Evolutionary conservation across 1,140 invertebrate genomes (phyloP).

Genomic region (Trachymyrmex septentrionalis): DNA sequence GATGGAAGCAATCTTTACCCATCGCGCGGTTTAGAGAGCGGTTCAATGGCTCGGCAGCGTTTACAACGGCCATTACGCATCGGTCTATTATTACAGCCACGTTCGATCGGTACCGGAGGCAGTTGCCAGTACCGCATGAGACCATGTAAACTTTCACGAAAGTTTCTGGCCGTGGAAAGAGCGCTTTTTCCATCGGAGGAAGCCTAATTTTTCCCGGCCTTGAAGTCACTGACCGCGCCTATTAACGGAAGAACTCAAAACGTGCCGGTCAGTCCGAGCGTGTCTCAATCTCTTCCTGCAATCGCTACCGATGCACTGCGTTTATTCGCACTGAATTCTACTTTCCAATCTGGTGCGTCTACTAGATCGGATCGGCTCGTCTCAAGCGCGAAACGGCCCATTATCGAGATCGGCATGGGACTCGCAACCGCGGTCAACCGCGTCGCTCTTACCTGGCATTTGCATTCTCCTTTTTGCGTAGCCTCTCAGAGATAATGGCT

Average conservation of each 20-base stretch:
- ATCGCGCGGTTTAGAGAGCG: neutral
- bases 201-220: slow-evolving; percentile 66
- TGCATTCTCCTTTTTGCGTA: slow-evolving; percentile 25
- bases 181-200: slow-evolving; percentile 45
- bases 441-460: slow-evolving; percentile 34
- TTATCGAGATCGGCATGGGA: slow-evolving; percentile 49
- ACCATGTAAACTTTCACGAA: slow-evolving; percentile 62
- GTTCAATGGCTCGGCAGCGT: neutral
- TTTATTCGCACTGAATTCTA: slow-evolving; percentile 77
- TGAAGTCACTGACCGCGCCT: slow-evolving; percentile 75
- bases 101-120: slow-evolving; percentile 18
- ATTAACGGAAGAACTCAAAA: slow-evolving; percentile 65
- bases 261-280: slow-evolving; percentile 49
- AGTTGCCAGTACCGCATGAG: neutral
- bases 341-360: slow-evolving; percentile 76
- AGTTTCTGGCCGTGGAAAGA: slow-evolving; percentile 52
- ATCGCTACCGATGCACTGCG: slow-evolving; percentile 65
- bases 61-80: slow-evolving; percentile 27
- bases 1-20: neutral
- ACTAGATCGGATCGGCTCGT: slow-evolving; percentile 49
- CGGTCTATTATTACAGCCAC: slow-evolving; percentile 8
- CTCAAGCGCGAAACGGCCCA: slow-evolving; percentile 54
- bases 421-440: slow-evolving; percentile 51
- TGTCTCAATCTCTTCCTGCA: slow-evolving; percentile 73
- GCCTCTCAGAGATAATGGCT: slow-evolving; percentile 12